Conservation (phyloP, 1,140 invertebrate species). For the Olivierus martensii region DNA sequence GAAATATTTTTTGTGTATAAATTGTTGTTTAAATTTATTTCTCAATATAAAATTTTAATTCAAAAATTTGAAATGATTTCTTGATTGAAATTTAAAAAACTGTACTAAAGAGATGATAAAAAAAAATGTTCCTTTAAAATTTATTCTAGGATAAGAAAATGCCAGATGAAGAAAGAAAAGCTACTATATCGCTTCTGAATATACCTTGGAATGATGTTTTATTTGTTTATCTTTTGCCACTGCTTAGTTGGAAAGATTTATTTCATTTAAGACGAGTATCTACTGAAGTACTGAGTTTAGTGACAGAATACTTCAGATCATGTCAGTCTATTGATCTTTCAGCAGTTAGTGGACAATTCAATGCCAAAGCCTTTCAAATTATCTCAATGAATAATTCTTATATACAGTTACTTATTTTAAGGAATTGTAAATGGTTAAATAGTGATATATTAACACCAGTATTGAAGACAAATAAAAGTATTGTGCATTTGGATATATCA, state of each 20-base stretch:
- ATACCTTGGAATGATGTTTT: conserved; percentile 19
- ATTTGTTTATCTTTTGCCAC: conserved; percentile 14
- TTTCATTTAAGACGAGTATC: conserved; percentile 14
- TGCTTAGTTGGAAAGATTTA: conserved; percentile 11
- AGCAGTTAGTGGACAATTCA: neutral
- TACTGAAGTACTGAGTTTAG: neutral
- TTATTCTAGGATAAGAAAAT: too few relatives aligned
- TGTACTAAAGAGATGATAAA: too few relatives aligned
- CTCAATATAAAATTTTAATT: too few relatives aligned
- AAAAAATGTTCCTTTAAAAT: too few relatives aligned
- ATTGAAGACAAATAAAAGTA: conserved; percentile 21
- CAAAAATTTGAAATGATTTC: too few relatives aligned
- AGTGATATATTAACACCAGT: conserved; percentile 25
- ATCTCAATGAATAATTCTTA: conserved; percentile 1
- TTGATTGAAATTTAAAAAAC: too few relatives aligned
- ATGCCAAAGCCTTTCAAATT: conserved; percentile 5
- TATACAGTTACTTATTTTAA: conserved; percentile 20
- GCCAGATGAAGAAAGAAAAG: too few relatives aligned
- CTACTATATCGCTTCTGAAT: conserved; percentile 1
- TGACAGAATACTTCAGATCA: conserved; percentile 13
- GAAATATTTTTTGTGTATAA: too few relatives aligned
- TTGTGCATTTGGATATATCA: conserved; percentile 25
- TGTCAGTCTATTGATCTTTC: conserved; percentile 8
- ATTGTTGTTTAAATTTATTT: too few relatives aligned
- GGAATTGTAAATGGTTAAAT: conserved; percentile 29